Evolutionary conservation across 2,113 vertebrate species (phyloP), one percentile per base, ranked within the genome.

Genomic region (Zapus hudsonius): DNA sequence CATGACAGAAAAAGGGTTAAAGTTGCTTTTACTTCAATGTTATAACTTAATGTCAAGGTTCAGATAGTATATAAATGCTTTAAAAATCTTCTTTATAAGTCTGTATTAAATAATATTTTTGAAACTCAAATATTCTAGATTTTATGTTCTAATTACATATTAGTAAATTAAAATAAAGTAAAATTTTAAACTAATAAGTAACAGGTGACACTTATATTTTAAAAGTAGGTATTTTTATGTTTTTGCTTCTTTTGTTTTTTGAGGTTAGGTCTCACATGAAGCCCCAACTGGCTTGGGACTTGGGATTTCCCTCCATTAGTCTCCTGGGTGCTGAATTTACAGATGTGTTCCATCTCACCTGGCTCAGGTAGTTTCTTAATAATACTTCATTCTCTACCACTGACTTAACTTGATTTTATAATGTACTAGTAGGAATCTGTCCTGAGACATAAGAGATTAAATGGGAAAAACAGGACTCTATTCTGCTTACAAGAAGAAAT

Each of bases 61-160:
- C 76, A 61, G 67, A 13, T 78, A 78, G 52, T 78, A 85, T 5
- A 78, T 33, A 89, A 75, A 63, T 86, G 5, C n/a, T 67, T 93
- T 92, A 88, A 79, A 88, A 90, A 86, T 82, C 19, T 31, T 92
- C 66, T 86, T 93, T 67, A 76, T 86, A 90, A 90, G 82, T 95
- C 75, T 13, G 79, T 75, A 82, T 70, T 84, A 73, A 76, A 11
- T 87, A 44, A 80, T 27, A n/a, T 59, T 95, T 89, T 76, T 73
- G 36, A 9, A 93, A 89, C 20, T 27, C 93, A 87, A 88, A 80
- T 61, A 78, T 82, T 87, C 31, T 80, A 74, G 33, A 92, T 69
- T 80, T 94, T 72, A 87, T 94, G 7, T 83, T 64, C 29, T 73
- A 96, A 70, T 66, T 72, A 75, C 1, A 40, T 29, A 79, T 66